phyloP scores from a whole-genome alignment of 1,140 invertebrate genomes.

The Drosophila jambulina region DNA sequence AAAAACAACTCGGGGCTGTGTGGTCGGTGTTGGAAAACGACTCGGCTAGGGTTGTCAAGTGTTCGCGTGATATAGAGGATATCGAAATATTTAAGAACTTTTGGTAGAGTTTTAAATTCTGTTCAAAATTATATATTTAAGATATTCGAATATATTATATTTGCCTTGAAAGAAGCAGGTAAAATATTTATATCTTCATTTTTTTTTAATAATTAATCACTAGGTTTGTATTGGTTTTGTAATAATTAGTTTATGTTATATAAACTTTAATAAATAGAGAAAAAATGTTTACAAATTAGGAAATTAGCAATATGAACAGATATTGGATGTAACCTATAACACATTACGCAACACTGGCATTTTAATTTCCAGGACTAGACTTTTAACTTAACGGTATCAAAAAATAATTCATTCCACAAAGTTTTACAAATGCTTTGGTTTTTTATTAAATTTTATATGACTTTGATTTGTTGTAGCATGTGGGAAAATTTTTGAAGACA shows the following conservation, averaged over 20 bases:
- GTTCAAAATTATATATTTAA: background rate
- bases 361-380: too few relatives aligned
- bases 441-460: background rate
- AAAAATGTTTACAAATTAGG: too few relatives aligned
- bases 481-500: background rate
- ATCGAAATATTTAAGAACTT: background rate
- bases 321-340: background rate
- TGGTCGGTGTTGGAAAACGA: slow-evolving; percentile 60
- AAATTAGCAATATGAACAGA: background rate
- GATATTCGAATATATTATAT: background rate
- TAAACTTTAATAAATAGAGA: too few relatives aligned
- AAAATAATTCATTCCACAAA: background rate
- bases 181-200: too few relatives aligned
- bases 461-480: background rate
- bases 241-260: too few relatives aligned
- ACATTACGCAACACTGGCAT: background rate
- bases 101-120: background rate
- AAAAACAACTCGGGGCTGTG: slow-evolving; percentile 67
- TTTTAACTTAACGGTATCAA: background rate
- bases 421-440: background rate
- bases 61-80: background rate
- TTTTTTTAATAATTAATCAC: too few relatives aligned
- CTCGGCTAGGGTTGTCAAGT: slow-evolving; percentile 1
- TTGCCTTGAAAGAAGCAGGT: too few relatives aligned
- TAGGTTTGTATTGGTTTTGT: too few relatives aligned